These are phyloP conservation scores for Drosophila lacteicornis DNA, from an alignment of 1,140 invertebrate species.

Conservation along the genomic window DNA sequence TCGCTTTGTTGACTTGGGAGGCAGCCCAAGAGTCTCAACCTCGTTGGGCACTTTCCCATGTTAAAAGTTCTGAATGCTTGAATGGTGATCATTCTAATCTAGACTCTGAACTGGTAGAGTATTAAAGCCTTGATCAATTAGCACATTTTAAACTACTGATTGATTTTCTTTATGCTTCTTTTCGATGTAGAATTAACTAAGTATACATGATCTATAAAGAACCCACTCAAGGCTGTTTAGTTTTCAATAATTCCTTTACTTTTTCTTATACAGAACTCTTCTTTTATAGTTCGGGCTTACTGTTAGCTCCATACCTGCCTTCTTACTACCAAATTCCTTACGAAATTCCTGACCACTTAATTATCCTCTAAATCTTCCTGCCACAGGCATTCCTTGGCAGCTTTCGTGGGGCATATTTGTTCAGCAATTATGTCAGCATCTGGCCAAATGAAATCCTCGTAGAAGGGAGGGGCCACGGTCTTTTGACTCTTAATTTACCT, in stretches of 20 bases:
- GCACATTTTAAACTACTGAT: conserved; percentile 6
- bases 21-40: conserved; percentile 44
- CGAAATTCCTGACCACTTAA: not conserved
- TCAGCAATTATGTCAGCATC: conserved; percentile 50
- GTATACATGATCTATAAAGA: not conserved
- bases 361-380: not conserved
- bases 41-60: conserved; percentile 38
- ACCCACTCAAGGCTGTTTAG: not conserved
- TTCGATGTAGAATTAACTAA: too few species aligned
- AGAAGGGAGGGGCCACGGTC: conserved; percentile 32
- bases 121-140: conserved; percentile 20
- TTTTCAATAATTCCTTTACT: too few species aligned
- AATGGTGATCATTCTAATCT: not conserved
- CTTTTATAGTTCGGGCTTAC: not conserved
- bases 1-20: conserved; percentile 38
- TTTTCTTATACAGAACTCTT: not conserved
- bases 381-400: not conserved
- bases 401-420: conserved; percentile 1
- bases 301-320: not conserved
- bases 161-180: not conserved
- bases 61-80: conserved; percentile 9
- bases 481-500: conserved; percentile 27
- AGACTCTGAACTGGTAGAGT: not conserved
- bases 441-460: conserved; percentile 12
- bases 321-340: not conserved